phyloP scores from a whole-genome alignment of 2,888 invertebrate species.

The Sturmia bella region DNA sequence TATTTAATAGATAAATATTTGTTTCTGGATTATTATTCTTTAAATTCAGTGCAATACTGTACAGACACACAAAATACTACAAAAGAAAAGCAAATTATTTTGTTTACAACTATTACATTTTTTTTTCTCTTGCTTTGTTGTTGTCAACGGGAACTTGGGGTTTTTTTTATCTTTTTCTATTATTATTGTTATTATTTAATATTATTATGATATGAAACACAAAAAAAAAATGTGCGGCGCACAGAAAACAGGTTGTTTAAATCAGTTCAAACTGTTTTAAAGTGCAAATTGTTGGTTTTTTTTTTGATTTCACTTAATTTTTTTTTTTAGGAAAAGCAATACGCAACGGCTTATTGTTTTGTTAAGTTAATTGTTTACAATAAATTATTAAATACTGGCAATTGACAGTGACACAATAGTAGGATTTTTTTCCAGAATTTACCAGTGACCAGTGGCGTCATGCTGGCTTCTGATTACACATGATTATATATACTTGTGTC shows the following conservation, averaged over 20 bases:
- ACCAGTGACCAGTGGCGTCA: too few relatives aligned
- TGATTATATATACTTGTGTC: too few relatives aligned
- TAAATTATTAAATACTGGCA: too few relatives aligned
- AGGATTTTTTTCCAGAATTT: too few relatives aligned
- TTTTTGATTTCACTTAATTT: too few relatives aligned
- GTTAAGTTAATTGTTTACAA: too few relatives aligned
- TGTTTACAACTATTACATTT: neutral
- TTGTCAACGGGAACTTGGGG: neutral
- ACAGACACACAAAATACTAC: neutral
- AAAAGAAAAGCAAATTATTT: constrained; percentile 6
- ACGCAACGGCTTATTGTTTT: too few relatives aligned
- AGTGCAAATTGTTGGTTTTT: neutral
- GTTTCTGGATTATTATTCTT: neutral
- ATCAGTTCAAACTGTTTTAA: neutral
- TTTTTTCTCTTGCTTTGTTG: neutral
- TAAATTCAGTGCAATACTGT: neutral
- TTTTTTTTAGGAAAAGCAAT: too few relatives aligned
- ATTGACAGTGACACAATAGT: too few relatives aligned
- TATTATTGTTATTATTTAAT: constrained; percentile 10
- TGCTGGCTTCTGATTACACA: too few relatives aligned
- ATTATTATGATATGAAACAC: neutral
- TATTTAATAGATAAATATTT: neutral
- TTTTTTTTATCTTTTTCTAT: neutral
- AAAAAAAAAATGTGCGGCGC: constrained; percentile 1
- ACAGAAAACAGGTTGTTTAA: neutral